These are phyloP conservation scores for Cerastis rubricosa DNA, from an alignment of 2,888 invertebrate species.

Conservation along the genomic window DNA sequence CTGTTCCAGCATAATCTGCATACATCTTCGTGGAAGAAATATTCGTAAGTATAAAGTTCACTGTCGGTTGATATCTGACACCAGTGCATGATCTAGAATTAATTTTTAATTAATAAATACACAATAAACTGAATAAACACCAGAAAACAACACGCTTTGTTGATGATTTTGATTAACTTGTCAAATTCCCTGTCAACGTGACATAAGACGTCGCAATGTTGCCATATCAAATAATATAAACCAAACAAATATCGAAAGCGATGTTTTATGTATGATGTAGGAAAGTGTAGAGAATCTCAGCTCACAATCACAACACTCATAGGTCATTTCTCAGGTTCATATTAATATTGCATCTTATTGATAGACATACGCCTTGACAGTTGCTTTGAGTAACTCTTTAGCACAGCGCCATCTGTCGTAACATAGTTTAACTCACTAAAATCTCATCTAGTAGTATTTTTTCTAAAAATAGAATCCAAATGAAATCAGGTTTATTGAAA, in stretches of 20 bases:
- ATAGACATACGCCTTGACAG: not conserved
- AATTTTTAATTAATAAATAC: conserved; percentile 16
- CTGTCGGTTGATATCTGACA: conserved; percentile 62
- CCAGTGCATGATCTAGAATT: conserved; percentile 65
- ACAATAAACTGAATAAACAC: conserved; percentile 3
- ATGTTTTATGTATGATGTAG: not conserved
- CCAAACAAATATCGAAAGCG: not conserved
- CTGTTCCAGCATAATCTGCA: conserved; percentile 84
- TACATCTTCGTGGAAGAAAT: conserved; percentile 80
- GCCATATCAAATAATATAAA: not conserved
- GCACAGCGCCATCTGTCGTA: not conserved
- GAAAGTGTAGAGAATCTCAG: not conserved
- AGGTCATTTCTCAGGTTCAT: not conserved
- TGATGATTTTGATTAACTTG: conserved; percentile 26
- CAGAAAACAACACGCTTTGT: conserved; percentile 34
- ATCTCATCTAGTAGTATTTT: not conserved
- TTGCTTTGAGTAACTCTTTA: not conserved
- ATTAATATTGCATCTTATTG: too few species aligned
- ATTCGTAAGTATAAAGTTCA: conserved; percentile 78
- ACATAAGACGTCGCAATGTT: not conserved
- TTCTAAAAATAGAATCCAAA: not conserved
- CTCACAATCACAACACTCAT: not conserved
- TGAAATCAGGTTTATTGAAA: conserved; percentile 9
- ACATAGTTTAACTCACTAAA: not conserved
- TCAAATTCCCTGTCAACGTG: conserved; percentile 7